phyloP scores from a whole-genome alignment of 2,797 vertebrate species.

The Amblyraja radiata region DNA sequence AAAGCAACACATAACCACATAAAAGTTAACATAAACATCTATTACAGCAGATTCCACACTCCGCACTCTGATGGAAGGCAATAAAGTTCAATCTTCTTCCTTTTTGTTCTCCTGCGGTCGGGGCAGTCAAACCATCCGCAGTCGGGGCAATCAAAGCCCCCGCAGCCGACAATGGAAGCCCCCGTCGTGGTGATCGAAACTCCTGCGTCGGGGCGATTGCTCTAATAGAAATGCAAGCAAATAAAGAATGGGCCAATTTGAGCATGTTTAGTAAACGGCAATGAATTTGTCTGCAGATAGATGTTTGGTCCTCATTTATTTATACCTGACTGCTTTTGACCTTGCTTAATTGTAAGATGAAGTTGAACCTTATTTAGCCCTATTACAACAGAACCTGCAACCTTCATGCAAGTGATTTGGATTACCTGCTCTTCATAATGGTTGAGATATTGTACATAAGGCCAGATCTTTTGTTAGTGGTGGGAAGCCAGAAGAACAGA shows the following conservation, averaged over 20 bases:
- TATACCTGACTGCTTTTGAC: too few relatives aligned
- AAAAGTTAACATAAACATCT: too few relatives aligned
- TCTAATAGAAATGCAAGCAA: neutral
- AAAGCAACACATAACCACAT: too few relatives aligned
- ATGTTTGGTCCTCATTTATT: neutral
- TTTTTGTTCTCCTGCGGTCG: too few relatives aligned
- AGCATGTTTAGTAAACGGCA: neutral
- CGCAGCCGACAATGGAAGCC: too few relatives aligned
- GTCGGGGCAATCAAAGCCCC: too few relatives aligned
- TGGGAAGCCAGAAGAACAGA: neutral
- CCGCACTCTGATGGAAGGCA: too few relatives aligned
- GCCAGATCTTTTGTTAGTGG: neutral
- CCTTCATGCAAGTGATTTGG: neutral
- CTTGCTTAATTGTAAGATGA: neutral
- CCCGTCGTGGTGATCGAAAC: too few relatives aligned
- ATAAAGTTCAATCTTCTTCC: too few relatives aligned
- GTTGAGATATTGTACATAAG: neutral
- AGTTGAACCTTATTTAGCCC: neutral
- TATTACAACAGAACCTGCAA: neutral
- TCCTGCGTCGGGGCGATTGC: too few relatives aligned
- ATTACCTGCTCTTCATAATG: neutral
- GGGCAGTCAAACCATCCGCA: too few relatives aligned
- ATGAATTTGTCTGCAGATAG: neutral
- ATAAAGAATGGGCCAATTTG: neutral
- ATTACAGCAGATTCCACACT: too few relatives aligned